phyloP scores from a whole-genome alignment of 2,797 vertebrate genomes.

The Falco rusticolus region DNA sequence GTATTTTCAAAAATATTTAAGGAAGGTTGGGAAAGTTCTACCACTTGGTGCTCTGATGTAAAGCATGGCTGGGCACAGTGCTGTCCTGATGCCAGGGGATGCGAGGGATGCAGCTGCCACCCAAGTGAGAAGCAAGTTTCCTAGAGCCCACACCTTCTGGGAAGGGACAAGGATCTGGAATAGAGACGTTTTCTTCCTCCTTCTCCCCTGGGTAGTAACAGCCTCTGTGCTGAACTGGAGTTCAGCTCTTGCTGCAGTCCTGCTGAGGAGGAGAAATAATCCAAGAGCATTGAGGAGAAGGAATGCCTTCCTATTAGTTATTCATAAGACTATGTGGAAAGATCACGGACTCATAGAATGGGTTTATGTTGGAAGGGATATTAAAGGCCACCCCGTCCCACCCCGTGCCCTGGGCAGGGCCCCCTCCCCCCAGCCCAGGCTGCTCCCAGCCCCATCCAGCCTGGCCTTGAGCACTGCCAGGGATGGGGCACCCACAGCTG shows the following conservation, averaged over 20 bases:
- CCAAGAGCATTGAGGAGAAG: not conserved
- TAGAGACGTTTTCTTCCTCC: not conserved
- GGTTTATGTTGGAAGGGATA: no score
- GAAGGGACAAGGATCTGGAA: not conserved
- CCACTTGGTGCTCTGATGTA: rapidly evolving
- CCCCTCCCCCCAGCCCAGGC: no score
- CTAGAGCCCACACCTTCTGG: not conserved
- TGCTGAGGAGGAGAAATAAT: not conserved
- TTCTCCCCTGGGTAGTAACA: not conserved
- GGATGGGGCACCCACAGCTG: no score
- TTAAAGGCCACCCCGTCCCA: no score
- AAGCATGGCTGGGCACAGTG: not conserved
- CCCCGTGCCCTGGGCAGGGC: no score
- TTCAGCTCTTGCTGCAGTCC: not conserved
- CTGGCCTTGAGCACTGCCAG: no score
- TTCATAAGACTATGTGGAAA: no score
- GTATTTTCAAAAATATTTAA: not conserved
- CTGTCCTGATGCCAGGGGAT: not conserved
- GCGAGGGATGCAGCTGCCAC: not conserved
- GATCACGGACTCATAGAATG: no score
- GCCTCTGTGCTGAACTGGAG: not conserved
- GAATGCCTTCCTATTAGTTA: not conserved
- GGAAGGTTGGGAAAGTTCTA: not conserved
- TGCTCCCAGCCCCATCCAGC: no score
- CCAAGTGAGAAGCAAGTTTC: not conserved